Evolutionary conservation across 2,797 vertebrate species (phyloP), one percentile per base, ranked within the genome.

Genomic region (Parauchenoglanis ngamensis): DNA sequence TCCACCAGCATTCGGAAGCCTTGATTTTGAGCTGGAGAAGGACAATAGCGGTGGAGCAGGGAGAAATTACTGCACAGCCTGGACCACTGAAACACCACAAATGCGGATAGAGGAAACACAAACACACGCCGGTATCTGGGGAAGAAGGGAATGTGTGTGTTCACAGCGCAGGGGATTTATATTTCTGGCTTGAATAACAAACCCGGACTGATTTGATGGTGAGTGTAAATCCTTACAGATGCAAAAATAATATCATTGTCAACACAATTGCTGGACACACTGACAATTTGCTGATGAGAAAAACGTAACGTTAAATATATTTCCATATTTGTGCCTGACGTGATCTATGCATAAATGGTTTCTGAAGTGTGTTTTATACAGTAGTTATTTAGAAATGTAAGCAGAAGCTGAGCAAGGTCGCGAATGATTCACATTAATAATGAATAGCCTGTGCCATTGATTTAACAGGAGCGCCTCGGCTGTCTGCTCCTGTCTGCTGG

Each of bases 131-230:
- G 13, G 77, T 21, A 44, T 54, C 82, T 54, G 77, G 63, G 70
- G n/a, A 65, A 31, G 44, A 65, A 59, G 23, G 21, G 13, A 54
- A 54, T 93, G 93, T 59, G 63, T 86, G 86, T 8, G 83, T 75
- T 25, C 72, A 7, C 17, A 73, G 4, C 80, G 31, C 87, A 40
- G 40, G 76, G 88, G 84, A 83, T 11, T 80, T 87, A 2, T 44
- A 90, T 89, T 87, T 90, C 81, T 40, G 91, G 86, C 85, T 72
- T 72, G 87, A 92, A 85, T 87, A 79, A 89, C 57, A 90, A 86
- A 94, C 23, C 87, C 35, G 87, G 88, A 84, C 91, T 84, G n/a
- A 89, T 83, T 94, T 91, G 92, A 90, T 90, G 95, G 96, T 96
- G 93, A 96, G 96, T 86, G 70, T 93, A 65, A 15, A 77, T 85